Base-by-base conservation (phyloP, 2,888 invertebrate genomes). In the Melinaea marsaeus region DNA sequence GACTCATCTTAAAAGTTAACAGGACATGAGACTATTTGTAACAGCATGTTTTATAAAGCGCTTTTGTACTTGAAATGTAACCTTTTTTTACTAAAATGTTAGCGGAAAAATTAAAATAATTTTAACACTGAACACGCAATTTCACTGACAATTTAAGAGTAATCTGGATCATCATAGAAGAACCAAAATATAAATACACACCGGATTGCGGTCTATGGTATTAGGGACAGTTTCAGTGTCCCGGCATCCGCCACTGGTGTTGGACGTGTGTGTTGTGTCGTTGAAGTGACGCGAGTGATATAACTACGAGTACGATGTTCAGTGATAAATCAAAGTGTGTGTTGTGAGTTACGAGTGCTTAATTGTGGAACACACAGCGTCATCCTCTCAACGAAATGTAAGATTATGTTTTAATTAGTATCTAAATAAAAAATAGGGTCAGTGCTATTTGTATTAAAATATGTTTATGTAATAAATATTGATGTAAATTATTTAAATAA, bases 301-400 rank as follows among this genome's bases (percentile, higher is more conserved):
- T 73, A 69, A 75, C 80, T 81, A 81, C 87, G 86, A 75, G 79
- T 81, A 81, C 87, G 86, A 87, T 85, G 85, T 79, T 77, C 72
- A 77, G 83, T 82, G 83, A 69, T 73, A 76, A 77, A 76, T 75
- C 75, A 72, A 75, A 75, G 80, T 81, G 84, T 79, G 77, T 73
- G 74, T 74, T 73, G 80, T 86, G 85, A 79, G 79, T 79, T 80
- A 70, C 75, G 69, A 65, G 69, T 77, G 78, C 63, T 71, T 70
- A 69, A 67, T 74, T 75, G 71, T 72, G 72, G 72, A 67, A 71
- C 70, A 67, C 61, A 22, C 63, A 60, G 45, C 68, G 66, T 64
- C 61, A 57, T 56, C 67, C 63, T 72, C 61, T 55, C 71, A 72
- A 65, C 73, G 81, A 81, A 81, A 81, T 83, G 81, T 83, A 71